These are phyloP conservation scores for Apodemus agrarius DNA, from an alignment of 2,797 vertebrate species.

Conservation along the genomic window DNA sequence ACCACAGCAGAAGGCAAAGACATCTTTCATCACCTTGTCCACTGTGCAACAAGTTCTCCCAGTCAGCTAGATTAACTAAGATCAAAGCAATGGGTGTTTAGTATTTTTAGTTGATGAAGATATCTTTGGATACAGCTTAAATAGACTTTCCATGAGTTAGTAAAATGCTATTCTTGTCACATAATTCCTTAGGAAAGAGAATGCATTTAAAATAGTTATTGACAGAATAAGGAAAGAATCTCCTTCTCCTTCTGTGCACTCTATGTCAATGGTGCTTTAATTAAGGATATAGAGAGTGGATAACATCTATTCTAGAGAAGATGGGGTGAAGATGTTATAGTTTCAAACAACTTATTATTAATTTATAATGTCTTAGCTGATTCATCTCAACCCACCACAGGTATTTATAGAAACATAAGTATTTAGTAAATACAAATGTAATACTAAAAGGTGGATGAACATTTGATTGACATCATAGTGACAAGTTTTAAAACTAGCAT, in stretches of 20 bases:
- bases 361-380: background rate
- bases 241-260: background rate
- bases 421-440: background rate
- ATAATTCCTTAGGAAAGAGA: background rate
- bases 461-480: background rate
- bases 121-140: background rate
- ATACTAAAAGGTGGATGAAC: background rate
- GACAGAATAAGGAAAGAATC: background rate
- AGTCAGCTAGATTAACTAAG: background rate
- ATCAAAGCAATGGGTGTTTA: background rate
- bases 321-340: background rate
- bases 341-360: background rate
- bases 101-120: constrained; percentile 49
- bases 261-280: background rate
- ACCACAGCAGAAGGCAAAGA: background rate
- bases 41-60: background rate
- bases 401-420: background rate
- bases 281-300: background rate
- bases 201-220: constrained; percentile 15
- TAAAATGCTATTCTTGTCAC: constrained; percentile 21
- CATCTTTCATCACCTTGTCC: background rate
- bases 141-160: constrained; percentile 14
- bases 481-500: background rate
- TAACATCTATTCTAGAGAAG: background rate
- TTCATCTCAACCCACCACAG: background rate